Evolutionary conservation across 2,113 vertebrate genomes (phyloP), one percentile per base, ranked within the genome.

Genomic region (Poeciliopsis prolifica): DNA sequence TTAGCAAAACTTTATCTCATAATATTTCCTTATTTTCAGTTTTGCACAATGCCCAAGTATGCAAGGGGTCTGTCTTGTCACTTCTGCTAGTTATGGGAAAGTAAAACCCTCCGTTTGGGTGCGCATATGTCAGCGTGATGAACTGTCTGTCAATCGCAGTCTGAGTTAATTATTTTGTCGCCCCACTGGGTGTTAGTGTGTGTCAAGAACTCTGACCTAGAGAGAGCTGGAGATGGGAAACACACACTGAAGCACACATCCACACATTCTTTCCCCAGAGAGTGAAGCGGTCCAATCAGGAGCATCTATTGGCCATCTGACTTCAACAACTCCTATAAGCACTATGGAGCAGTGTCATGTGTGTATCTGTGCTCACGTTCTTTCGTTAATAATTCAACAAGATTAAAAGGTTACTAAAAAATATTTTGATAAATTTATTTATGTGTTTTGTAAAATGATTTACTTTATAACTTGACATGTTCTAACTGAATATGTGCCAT

Each of bases 141-240:
- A 92, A 90, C 88, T 91, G 91, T 90, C 91, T 94, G 94, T 95
- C 94, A 95, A 91, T 95, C 94, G 93, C 44, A 74, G 75, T 71
- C 71, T 33, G 68, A 91, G 87, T 94, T 94, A 94, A 95, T 95
- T 94, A 95, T 94, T 89, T 91, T 40, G 81, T 91, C 70, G 29
- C 86, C 91, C 93, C 24, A 83, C 85, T 91, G 89, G 83, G 92
- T 93, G 89, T 92, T 91, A 93, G 90, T 86, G 81, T 88, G 90
- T 92, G 94, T 93, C 92, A 89, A 83, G 92, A 94, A 92, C 94
- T 94, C 87, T 94, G 94, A 95, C 93, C 94, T 44, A 58, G 70
- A 72, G 91, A 87, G 85, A 75, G 44, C 44, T 3, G 37, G 80
- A 74, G 77, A 71, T 85, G 80, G 72, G 82, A 83, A 82, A 66